Base-by-base conservation (phyloP, 2,113 vertebrate genomes). In the Sebastes fasciatus region DNA sequence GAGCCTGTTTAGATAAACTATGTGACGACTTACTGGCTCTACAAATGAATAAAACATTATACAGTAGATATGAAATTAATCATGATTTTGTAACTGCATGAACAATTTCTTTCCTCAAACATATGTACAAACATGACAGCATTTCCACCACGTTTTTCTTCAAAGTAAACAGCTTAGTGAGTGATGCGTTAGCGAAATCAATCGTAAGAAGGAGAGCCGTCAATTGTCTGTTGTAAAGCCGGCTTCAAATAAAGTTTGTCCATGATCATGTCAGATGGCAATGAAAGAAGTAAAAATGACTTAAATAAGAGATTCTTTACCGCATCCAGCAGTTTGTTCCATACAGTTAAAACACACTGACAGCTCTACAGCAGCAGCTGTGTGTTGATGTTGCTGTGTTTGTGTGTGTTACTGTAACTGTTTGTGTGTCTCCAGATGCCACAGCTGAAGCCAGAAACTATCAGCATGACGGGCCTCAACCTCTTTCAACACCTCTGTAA, bases 401-500 rank as follows among this genome's bases (percentile, higher is more conserved):
- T 83, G 63, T 66, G n/a, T 51, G 58, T 72, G 58, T 69, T 26
- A 7, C 26, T 16, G 40, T 73, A 13, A 64, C 23, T 52, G 40
- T 57, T 43, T 43, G 26, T 52, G 19, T 55, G 69, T 77, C 0
- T 81, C 12, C 83, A 99, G 98, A 99, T 99, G 98, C 98, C 98
- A 8, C 98, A 99, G 90, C 91, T 99, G 67, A 99, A 99, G 91
- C 98, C 98, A 6, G 98, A 99, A 95, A 99, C 97, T 1, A 99
- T 99, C 91, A 99, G 98, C 78, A 99, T 99, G 98, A 99, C 98
- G 3, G 98, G 98, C 43, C 96, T 99, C 58, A 99, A 99, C 94
- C 96, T 99, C 48, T 99, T 99, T 88, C 98, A 99, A 86, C 98
- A 99, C 88, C 95, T 99, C 45, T 99, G 98, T 92, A 99, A 99